These are phyloP conservation scores for Hololepta plana DNA, from an alignment of 2,888 invertebrate species.

Conservation along the genomic window DNA sequence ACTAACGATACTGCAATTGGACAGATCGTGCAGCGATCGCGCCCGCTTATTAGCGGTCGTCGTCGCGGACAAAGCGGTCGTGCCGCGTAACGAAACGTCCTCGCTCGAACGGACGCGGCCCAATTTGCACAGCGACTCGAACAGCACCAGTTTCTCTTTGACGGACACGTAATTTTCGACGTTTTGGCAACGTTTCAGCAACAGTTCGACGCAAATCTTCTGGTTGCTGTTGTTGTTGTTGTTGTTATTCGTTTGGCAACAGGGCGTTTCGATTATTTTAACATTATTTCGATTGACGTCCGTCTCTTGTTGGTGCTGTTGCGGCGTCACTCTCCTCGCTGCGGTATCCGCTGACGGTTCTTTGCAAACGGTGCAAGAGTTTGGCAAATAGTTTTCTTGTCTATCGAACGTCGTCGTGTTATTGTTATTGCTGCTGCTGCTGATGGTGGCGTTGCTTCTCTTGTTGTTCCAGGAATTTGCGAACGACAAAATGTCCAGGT, in stretches of 20 bases:
- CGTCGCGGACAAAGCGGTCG: conserved; percentile 27
- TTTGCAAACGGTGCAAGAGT: too few relatives aligned
- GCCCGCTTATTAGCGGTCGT: too few relatives aligned
- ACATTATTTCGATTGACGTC: conserved; percentile 1
- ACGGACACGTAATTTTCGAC: conserved; percentile 50
- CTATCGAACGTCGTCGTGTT: too few relatives aligned
- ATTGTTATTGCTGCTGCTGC: conserved; percentile 1
- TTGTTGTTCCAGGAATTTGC: conserved; percentile 25
- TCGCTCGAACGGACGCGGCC: conserved; percentile 47
- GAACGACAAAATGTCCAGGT: conserved; percentile 48
- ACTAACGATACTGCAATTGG: conserved; percentile 27
- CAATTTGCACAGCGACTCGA: conserved; percentile 47
- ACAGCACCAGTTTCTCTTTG: conserved; percentile 47
- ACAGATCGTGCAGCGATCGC: conserved; percentile 46
- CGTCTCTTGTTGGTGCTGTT: neutral
- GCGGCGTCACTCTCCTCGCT: too few relatives aligned
- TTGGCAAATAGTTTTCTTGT: too few relatives aligned
- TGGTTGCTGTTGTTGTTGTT: conserved; percentile 12
- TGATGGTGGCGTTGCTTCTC: conserved; percentile 9
- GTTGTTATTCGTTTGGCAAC: conserved; percentile 3
- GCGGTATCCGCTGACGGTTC: conserved; percentile 1
- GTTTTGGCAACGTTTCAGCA: conserved; percentile 35
- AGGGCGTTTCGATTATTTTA: neutral
- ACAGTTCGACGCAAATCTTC: conserved; percentile 21
- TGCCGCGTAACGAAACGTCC: conserved; percentile 33